Evolutionary conservation across 2,113 vertebrate genomes (phyloP).

Genomic region (Machaerirhynchus nigripectus): DNA sequence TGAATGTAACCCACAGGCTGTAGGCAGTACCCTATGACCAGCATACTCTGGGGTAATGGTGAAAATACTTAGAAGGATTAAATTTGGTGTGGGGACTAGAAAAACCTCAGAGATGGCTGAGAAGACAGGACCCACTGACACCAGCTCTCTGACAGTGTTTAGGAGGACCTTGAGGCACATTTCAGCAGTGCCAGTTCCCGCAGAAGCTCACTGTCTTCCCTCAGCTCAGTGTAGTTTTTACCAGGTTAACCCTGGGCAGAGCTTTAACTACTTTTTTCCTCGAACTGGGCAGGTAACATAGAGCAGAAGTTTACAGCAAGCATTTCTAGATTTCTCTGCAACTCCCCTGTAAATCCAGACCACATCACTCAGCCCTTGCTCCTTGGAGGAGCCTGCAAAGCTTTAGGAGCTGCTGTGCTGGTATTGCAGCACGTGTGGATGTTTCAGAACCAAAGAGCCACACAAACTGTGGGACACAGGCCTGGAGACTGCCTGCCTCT

Average conservation of each 20-base stretch:
- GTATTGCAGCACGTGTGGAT: fast-evolving
- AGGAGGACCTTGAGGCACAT: fast-evolving
- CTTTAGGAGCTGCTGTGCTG: neutral
- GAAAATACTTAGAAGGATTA: neutral
- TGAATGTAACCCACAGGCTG: neutral
- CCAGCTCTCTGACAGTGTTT: neutral
- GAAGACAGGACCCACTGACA: neutral
- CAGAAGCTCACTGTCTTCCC: neutral
- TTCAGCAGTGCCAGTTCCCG: neutral
- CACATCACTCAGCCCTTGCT: neutral
- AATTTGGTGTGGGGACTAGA: neutral
- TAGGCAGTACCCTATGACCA: neutral
- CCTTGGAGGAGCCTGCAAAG: neutral
- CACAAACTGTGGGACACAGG: fast-evolving
- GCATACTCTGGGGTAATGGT: neutral
- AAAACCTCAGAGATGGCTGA: neutral
- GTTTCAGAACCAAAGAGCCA: neutral
- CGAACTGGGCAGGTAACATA: neutral
- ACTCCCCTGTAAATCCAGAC: neutral
- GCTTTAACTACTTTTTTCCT: neutral
- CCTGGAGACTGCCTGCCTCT: neutral
- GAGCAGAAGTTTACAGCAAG: neutral
- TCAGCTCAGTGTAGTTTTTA: neutral
- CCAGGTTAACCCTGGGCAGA: neutral
- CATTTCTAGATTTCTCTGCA: neutral